Base-by-base conservation (phyloP, 2,113 vertebrate genomes). In the Channa maculata region DNA sequence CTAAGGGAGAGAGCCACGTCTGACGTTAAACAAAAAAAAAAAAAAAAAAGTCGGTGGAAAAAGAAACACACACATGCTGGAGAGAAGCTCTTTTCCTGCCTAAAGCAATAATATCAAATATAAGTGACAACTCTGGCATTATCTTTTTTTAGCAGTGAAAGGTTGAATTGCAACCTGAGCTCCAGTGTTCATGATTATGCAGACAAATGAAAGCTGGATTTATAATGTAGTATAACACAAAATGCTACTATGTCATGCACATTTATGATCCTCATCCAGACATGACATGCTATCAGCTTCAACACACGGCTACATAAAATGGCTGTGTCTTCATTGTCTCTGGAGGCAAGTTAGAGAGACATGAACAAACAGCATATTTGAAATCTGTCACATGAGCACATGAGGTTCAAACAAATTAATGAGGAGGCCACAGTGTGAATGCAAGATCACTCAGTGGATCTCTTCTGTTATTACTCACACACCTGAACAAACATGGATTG, bases 91-190 rank as follows among this genome's bases (percentile, higher is more conserved):
- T 83, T 83, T 77, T 77, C 38, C 66, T 65, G 71, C 79, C 79
- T 43, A 51, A 54, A 84, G 86, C 69, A 13, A 65, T 84, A 75
- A 86, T 68, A 67, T 71, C 83, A 66, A 84, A 79, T 67, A 64
- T 71, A 74, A 85, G 81, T 89, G 91, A 90, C 91, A 90, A 85
- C 79, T 69, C 61, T 92, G 90, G 83, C 88, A 90, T 92, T 92
- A 54, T 88, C 81, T 46, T 66, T 61, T 60, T 80, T 69, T 33
- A 51, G 33, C 58, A 73, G 44, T 51, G 59, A 92, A 91, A 91
- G 91, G 91, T 89, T 91, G 87, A 43, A 68, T 82, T 83, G 65
- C 80, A 86, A 79, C 84, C 84, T 71, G 69, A 71, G 72, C 74
- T 4, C 54, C 37, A 6, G 7, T n/a, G 75, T 57, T 65, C 65